Base-by-base conservation (phyloP, 2,797 vertebrate genomes). In the Trichosurus vulpecula region DNA sequence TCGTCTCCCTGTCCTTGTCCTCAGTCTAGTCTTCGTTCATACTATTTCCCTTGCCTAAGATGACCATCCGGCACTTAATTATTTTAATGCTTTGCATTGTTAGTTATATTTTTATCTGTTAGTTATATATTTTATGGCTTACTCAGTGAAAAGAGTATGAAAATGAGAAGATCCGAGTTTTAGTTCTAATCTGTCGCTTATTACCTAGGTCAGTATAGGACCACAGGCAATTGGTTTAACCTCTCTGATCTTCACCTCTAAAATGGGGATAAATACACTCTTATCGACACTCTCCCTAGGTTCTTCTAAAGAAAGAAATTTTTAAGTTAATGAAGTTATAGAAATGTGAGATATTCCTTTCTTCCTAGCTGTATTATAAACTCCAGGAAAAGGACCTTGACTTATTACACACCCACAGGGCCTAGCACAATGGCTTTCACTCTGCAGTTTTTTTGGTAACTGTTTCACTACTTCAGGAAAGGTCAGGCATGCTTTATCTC, bases 61-160 rank as follows among this genome's bases (percentile, higher is more conserved):
- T 90, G 54, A 2, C 22, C 90, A 55, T 47, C 52, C 96, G 66
- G 1, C 61, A 89, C 55, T 93, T 47, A 87, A 87, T 51, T 94
- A 74, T 93, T 97, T 97, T 92, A 31, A 57, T 93, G 55, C 57
- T 35, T 91, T 51, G 51, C 35, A 47, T 51, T 35, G 66, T 95
- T 97, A 35, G 53, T 90, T 41, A 54, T 87, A 31, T 92, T 93
- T 93, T 92, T 35, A 13, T 54, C 41, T 89, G 2, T 16, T n/a
- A 47, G 3, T 58, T 41, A 35, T 93, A 94, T 74, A 47, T 66
- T 95, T 95, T 95, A 51, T 81, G 35, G 93, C 74, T 47, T 90
- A 4, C 31, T 27, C 8, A 51, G 74, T 87, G 74, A 87, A 87
- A 87, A 51, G 41, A 87, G 3, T 19, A 51, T 4, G 25, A 27